These are phyloP conservation scores for Dufourea novaeangliae DNA, from an alignment of 1,140 invertebrate genomes.

Conservation along the genomic window DNA sequence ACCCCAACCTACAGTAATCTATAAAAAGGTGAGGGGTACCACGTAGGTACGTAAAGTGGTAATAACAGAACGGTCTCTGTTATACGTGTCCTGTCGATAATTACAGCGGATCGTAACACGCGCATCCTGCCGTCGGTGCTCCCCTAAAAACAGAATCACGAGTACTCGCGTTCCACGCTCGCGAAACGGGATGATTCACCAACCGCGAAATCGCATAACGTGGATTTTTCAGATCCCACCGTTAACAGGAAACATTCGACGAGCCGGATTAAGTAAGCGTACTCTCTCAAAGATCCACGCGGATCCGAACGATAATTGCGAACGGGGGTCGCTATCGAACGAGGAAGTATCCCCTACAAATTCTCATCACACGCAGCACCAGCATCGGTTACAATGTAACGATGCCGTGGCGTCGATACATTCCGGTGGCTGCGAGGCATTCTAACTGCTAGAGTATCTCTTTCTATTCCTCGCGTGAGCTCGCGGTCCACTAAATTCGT, in stretches of 20 bases:
- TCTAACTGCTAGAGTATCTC: background rate
- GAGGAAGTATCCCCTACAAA: constrained; percentile 6
- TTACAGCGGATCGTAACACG: background rate
- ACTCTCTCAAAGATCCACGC: background rate
- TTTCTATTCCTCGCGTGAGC: too few relatives aligned
- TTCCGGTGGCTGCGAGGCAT: background rate
- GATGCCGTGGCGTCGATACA: background rate
- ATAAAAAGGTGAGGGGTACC: too few relatives aligned
- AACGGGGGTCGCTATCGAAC: constrained; percentile 19
- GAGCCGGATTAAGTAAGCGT: background rate
- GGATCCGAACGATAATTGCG: background rate
- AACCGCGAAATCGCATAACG: background rate
- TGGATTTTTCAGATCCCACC: constrained; percentile 3
- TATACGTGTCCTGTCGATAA: constrained; percentile 1
- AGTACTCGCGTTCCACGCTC: too few relatives aligned
- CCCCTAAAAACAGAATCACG: background rate
- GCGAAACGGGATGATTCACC: too few relatives aligned
- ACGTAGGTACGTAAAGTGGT: too few relatives aligned
- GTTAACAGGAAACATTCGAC: background rate
- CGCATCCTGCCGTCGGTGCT: background rate
- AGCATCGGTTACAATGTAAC: constrained; percentile 9
- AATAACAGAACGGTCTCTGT: background rate
- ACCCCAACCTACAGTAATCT: too few relatives aligned
- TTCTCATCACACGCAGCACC: constrained; percentile 10
- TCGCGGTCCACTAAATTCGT: constrained; percentile 3